Conservation (phyloP, 2,888 invertebrate species). For the Pecten maximus region DNA sequence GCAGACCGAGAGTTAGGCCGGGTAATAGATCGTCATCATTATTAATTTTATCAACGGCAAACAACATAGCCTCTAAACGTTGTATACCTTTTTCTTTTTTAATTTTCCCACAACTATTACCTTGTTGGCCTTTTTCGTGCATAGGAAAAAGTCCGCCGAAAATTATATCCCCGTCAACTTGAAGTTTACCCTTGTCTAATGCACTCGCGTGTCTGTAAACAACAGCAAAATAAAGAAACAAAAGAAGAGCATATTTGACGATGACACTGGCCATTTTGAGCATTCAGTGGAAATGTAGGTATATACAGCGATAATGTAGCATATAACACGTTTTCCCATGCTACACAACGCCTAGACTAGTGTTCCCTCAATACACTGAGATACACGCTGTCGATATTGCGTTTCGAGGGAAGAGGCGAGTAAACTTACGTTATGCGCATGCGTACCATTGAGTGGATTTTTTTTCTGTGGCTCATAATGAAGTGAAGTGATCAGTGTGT, state of each 20-base stretch:
- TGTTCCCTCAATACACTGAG: neutral
- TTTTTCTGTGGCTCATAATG: neutral
- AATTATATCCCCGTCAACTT: constrained; percentile 84
- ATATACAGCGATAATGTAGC: neutral
- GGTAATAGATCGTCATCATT: constrained; percentile 83
- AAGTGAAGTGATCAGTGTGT: constrained; percentile 17
- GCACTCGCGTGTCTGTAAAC: neutral
- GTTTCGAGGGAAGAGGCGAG: constrained; percentile 30
- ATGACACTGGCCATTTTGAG: neutral
- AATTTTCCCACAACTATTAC: constrained; percentile 82
- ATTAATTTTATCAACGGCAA: constrained; percentile 85
- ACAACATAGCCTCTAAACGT: constrained; percentile 86
- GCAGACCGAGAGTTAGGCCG: constrained; percentile 80
- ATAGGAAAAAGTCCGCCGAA: constrained; percentile 86
- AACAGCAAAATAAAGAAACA: neutral
- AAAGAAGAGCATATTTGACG: neutral
- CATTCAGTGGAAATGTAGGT: neutral
- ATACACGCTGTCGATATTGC: neutral
- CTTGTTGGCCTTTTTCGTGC: constrained; percentile 84
- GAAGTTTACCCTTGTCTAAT: constrained; percentile 67
- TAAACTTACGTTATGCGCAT: constrained; percentile 14
- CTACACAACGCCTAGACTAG: neutral
- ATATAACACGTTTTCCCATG: neutral
- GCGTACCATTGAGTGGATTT: neutral
- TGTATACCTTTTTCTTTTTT: constrained; percentile 84